phyloP scores from a whole-genome alignment of 2,113 vertebrate genomes.

The Kryptolebias marmoratus region DNA sequence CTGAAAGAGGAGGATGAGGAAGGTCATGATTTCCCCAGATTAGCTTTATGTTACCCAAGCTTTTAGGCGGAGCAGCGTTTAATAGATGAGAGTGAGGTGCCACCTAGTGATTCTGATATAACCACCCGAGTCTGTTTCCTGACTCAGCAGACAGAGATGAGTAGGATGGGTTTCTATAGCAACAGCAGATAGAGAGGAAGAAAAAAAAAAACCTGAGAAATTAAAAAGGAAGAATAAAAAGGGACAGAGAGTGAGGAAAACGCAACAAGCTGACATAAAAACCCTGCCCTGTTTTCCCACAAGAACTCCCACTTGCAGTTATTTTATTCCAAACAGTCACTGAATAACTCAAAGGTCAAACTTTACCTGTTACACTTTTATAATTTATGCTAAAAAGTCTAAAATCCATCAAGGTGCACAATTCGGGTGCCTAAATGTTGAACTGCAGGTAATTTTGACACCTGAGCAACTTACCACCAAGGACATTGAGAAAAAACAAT shows the following conservation, averaged over 20 bases:
- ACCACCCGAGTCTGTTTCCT: constrained; percentile 40
- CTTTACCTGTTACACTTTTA: background rate
- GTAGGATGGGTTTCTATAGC: constrained; percentile 63
- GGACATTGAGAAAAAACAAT: too few species aligned
- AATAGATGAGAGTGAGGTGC: constrained; percentile 54
- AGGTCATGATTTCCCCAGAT: background rate
- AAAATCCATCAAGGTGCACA: too few species aligned
- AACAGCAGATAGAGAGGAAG: constrained; percentile 51
- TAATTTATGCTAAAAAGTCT: too few species aligned
- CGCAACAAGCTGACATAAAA: constrained; percentile 15
- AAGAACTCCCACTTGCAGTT: constrained; percentile 15
- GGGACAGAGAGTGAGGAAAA: constrained; percentile 11
- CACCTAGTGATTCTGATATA: constrained; percentile 61
- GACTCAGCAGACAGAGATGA: constrained; percentile 58
- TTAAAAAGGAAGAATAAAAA: constrained; percentile 13
- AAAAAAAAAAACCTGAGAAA: constrained; percentile 7
- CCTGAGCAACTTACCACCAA: too few species aligned
- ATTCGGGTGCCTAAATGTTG: too few species aligned
- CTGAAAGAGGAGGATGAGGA: background rate
- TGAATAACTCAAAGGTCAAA: constrained; percentile 15
- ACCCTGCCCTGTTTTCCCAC: constrained; percentile 15
- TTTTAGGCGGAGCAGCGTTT: background rate
- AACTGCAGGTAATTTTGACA: too few species aligned
- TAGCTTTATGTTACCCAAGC: background rate
- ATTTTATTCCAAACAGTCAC: background rate